Evolutionary conservation across 2,888 invertebrate species (phyloP), one percentile per base, ranked within the genome.

Genomic region (Marronus borbonicus): DNA sequence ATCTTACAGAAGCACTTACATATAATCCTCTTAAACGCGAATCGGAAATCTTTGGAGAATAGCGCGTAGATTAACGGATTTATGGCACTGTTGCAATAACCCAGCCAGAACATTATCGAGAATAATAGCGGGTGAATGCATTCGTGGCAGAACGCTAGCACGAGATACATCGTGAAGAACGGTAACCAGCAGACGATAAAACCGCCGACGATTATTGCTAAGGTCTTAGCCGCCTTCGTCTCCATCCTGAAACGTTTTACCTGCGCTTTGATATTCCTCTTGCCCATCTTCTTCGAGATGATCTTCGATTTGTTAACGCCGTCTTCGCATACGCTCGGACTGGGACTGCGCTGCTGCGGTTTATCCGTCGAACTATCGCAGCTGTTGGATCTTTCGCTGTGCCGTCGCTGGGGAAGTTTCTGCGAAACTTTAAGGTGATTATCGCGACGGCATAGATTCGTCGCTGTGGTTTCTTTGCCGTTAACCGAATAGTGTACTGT

Each of bases 171-270:
- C 65, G 97, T 97, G 90, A 98, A 98, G 90, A 98, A 98, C 0
- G 98, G 98, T 77, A 97, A 91, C 98, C 98, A 99, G 89, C 98
- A 99, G 85, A 96, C 92, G 77, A 98, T 97, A 89, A 99, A 99
- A 65, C 97, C 96, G 0, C 98, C 98, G 3, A 99, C 98, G 81
- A 99, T 98, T 82, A 99, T 98, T 80, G 97, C 98, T 75, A 98
- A 90, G 0, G 98, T 98, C 89, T 98, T 98, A 1, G 98, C 98
- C 0, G 98, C 98, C 89, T 98, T 98, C 0, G 98, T 98, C 88
- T 98, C 98, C 94, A 97, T 97, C 3, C 96, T 93, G 88, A 97
- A 97, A 68, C 97, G 93, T 87, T 96, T 96, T 80, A 84, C 83
- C 91, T 96, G 94, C 3, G 96, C 95, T 87, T 97, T 97, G 80